Percentiles rank a stretch among this genome's conserved stretches.
Conservation (phyloP, 2,888 invertebrate genomes). For the Neocrepidodera transversa region DNA sequence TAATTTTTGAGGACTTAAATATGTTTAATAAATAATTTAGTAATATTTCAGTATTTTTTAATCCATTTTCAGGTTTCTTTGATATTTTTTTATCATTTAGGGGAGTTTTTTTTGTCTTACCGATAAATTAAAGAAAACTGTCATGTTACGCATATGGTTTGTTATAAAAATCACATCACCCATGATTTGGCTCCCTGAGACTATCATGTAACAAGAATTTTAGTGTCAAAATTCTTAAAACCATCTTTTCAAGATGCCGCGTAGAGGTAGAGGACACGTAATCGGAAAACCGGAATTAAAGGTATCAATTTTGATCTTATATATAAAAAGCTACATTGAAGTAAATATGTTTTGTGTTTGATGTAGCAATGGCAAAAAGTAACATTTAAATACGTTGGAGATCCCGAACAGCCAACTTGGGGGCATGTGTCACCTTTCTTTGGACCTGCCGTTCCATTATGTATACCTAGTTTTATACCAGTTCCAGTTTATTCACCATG, state of each 20-base stretch:
- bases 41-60: too few relatives aligned
- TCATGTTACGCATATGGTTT: too few relatives aligned
- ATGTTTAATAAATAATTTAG: too few relatives aligned
- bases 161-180: neutral
- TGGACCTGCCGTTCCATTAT: neutral
- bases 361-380: neutral
- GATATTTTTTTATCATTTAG: too few relatives aligned
- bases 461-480: conserved; percentile 10
- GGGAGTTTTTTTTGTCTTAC: too few relatives aligned
- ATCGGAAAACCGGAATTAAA: too few relatives aligned
- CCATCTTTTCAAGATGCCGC: conserved; percentile 3
- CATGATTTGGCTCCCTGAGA: neutral
- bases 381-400: conserved; percentile 1
- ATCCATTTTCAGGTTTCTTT: too few relatives aligned
- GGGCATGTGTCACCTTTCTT: neutral
- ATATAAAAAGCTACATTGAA: too few relatives aligned
- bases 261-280: neutral
- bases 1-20: too few relatives aligned
- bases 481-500: conserved; percentile 2
- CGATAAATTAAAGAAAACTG: too few relatives aligned
- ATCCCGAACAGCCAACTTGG: neutral
- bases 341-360: neutral
- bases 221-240: neutral
- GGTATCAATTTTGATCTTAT: too few relatives aligned
- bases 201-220: neutral